These are phyloP conservation scores for Micoletzkya japonica DNA, from an alignment of 2,888 invertebrate genomes.

Conservation along the genomic window DNA sequence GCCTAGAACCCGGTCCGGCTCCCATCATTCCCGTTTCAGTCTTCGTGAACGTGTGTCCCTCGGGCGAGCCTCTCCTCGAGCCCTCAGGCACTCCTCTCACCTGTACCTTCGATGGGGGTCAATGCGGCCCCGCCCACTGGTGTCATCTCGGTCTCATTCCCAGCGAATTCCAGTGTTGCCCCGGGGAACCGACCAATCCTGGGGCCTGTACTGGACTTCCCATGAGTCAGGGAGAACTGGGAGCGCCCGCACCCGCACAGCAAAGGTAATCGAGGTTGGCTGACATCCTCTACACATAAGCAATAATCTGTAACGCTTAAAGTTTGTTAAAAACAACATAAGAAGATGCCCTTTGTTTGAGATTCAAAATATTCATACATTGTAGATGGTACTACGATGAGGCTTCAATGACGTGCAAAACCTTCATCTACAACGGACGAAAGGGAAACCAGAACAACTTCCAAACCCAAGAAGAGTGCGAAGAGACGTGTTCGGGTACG, in stretches of 20 bases:
- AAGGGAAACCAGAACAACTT: constrained; percentile 62
- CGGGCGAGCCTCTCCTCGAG: constrained; percentile 51
- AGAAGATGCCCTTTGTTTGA: too few relatives aligned
- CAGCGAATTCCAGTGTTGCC: constrained; percentile 58
- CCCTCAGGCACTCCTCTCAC: constrained; percentile 44
- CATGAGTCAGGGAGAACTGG: constrained; percentile 36
- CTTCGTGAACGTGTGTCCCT: constrained; percentile 57
- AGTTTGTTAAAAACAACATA: too few relatives aligned
- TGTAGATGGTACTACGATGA: constrained; percentile 52
- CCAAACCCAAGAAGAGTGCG: constrained; percentile 57
- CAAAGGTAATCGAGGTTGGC: constrained; percentile 8
- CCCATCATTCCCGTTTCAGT: constrained; percentile 42
- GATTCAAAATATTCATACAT: too few relatives aligned
- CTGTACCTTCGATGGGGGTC: constrained; percentile 54
- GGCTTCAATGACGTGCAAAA: constrained; percentile 44
- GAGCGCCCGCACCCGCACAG: constrained; percentile 42
- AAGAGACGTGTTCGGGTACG: constrained; percentile 54
- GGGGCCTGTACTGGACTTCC: constrained; percentile 53
- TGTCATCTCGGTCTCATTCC: constrained; percentile 54
- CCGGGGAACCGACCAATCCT: constrained; percentile 50
- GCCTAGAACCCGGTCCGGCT: too few relatives aligned
- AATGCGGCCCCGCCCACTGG: constrained; percentile 54
- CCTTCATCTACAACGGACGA: constrained; percentile 55
- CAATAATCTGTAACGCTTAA: too few relatives aligned
- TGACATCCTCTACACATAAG: neutral